Evolutionary conservation across 2,113 vertebrate species (phyloP).

Genomic region (Pagrus major): DNA sequence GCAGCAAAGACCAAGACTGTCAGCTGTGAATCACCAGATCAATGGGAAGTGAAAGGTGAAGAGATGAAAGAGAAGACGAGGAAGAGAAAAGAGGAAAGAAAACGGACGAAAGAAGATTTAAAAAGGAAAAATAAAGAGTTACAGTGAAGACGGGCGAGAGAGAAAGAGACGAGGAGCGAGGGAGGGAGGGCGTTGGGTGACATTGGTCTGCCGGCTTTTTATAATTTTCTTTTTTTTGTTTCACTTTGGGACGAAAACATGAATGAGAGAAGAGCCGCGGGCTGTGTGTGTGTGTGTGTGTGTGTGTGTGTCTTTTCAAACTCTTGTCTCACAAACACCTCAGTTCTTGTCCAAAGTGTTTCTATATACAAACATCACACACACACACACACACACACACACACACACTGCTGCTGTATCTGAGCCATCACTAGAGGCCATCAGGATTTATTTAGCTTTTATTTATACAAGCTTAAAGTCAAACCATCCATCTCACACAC

Average conservation of each 20-base stretch:
- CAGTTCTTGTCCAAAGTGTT: constrained; percentile 47
- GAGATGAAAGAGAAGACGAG: not conserved
- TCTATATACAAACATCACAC: constrained; percentile 35
- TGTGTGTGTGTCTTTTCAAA: constrained; percentile 39
- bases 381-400: constrained; percentile 60
- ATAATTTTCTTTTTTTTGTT: constrained; percentile 56
- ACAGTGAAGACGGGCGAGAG: not conserved
- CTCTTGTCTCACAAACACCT: constrained; percentile 32
- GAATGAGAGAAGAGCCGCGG: constrained; percentile 58
- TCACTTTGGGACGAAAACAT: constrained; percentile 72
- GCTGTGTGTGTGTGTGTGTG: constrained; percentile 34
- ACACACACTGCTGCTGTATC: constrained; percentile 43
- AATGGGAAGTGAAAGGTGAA: not conserved
- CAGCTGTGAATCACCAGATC: constrained; percentile 3
- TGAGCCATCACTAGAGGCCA: constrained; percentile 71
- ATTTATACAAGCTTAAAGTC: constrained; percentile 82
- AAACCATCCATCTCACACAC: constrained; percentile 78
- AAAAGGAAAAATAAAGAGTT: not conserved
- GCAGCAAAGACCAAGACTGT: not conserved
- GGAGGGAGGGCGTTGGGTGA: constrained; percentile 41
- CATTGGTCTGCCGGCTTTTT: constrained; percentile 47
- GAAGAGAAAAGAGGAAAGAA: not conserved
- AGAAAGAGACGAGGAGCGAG: not conserved
- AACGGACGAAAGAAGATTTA: not conserved
- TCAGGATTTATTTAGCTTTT: constrained; percentile 80